Evolutionary conservation across 2,113 vertebrate species (phyloP).

Genomic region (Eonycteris spelaea): DNA sequence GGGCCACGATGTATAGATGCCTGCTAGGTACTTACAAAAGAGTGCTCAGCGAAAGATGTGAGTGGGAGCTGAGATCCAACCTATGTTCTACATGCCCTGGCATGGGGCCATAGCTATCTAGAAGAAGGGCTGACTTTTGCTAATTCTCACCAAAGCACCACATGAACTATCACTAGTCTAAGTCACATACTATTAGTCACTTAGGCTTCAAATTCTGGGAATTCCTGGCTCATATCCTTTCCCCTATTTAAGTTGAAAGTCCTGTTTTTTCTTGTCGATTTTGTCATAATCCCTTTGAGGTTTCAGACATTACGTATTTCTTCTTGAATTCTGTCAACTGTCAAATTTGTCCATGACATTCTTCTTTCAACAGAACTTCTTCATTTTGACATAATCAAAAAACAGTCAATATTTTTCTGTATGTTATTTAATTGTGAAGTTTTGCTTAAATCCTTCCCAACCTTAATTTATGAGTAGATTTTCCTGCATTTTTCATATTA

Average conservation of each 20-base stretch:
- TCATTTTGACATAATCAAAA: not conserved
- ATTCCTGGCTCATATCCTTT: slow-evolving; percentile 9
- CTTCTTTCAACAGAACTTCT: not conserved
- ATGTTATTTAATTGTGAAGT: not conserved
- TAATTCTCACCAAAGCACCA: not conserved
- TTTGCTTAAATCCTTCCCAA: not conserved
- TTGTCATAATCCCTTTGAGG: not conserved
- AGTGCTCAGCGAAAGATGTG: not conserved
- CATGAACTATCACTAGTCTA: not conserved
- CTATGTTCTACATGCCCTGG: not conserved
- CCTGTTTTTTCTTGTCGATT: not conserved
- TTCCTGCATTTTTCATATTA: not conserved
- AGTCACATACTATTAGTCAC: not conserved
- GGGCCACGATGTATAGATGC: not conserved
- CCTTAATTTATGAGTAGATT: not conserved
- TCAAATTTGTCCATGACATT: not conserved
- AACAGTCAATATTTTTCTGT: not conserved
- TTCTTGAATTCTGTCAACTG: not conserved
- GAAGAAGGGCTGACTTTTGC: not conserved
- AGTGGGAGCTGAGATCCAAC: not conserved
- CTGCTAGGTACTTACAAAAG: not conserved
- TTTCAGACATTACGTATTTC: not conserved
- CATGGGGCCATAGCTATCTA: not conserved
- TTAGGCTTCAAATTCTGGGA: not conserved
- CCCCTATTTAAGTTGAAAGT: not conserved